Conservation (phyloP, 1,140 invertebrate species). For the Drosophila triauraria region DNA sequence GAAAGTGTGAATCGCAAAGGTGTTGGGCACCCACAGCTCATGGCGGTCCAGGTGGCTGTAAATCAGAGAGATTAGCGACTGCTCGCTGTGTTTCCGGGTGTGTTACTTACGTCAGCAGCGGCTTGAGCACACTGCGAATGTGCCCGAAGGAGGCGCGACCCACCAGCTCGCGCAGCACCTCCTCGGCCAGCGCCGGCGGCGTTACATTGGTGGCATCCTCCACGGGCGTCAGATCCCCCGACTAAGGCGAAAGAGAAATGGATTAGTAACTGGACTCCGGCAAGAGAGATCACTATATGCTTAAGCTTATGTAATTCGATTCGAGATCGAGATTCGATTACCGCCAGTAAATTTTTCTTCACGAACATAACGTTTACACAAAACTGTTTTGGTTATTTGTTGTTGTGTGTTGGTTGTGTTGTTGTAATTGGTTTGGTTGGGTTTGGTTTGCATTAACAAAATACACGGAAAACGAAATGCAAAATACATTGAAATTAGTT, state of each 20-base stretch:
- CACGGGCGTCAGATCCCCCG: slow-evolving; percentile 79
- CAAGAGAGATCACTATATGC: slow-evolving; percentile 1
- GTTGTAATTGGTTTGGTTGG: slow-evolving; percentile 48
- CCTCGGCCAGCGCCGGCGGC: slow-evolving; percentile 95
- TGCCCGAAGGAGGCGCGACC: slow-evolving; percentile 97
- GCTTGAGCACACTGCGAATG: slow-evolving; percentile 94
- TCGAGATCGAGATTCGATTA: slow-evolving; percentile 55
- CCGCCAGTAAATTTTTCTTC: slow-evolving; percentile 85
- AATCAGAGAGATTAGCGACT: slow-evolving; percentile 1
- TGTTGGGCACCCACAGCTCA: slow-evolving; percentile 97
- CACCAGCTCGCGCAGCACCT: slow-evolving; percentile 96
- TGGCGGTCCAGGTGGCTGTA: slow-evolving; percentile 97
- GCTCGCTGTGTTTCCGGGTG: neutral
- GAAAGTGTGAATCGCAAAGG: slow-evolving; percentile 98
- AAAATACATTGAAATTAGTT: slow-evolving; percentile 72
- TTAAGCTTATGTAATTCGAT: slow-evolving; percentile 50
- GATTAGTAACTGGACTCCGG: slow-evolving; percentile 2
- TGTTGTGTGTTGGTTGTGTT: slow-evolving; percentile 59
- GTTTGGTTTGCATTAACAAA: slow-evolving; percentile 71
- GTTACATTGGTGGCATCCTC: slow-evolving; percentile 87
- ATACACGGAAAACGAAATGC: slow-evolving; percentile 69
- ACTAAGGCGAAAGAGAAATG: slow-evolving; percentile 45
- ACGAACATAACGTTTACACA: slow-evolving; percentile 85
- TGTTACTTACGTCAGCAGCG: slow-evolving; percentile 92
- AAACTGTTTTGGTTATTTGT: slow-evolving; percentile 68